phyloP scores from a whole-genome alignment of 2,888 invertebrate genomes.

The Kuschelorhynchus macadamiae region DNA sequence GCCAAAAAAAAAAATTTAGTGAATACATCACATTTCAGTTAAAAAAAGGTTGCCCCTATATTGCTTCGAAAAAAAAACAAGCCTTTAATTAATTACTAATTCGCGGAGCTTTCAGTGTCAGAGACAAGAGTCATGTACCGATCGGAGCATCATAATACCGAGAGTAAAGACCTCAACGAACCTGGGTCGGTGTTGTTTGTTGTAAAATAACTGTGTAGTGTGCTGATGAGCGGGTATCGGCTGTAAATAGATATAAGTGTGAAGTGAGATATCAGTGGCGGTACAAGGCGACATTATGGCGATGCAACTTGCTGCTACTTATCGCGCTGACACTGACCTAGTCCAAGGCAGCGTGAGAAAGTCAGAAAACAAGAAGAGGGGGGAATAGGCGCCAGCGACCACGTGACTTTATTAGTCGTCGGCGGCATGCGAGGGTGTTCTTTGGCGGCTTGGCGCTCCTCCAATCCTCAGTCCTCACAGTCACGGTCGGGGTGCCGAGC shows the following conservation, averaged over 20 bases:
- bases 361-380: constrained; percentile 24
- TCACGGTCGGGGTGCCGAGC: constrained; percentile 31
- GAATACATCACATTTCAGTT: too few species aligned
- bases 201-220: too few species aligned
- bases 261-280: constrained; percentile 20
- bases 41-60: too few species aligned
- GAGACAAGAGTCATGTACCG: too few species aligned
- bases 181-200: too few species aligned
- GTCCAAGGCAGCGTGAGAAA: constrained; percentile 39
- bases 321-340: constrained; percentile 48
- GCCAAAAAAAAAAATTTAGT: too few species aligned
- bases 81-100: too few species aligned
- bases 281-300: constrained; percentile 12
- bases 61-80: too few species aligned
- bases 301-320: constrained; percentile 28
- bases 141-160: too few species aligned
- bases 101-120: too few species aligned
- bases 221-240: not conserved
- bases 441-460: constrained; percentile 26
- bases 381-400: constrained; percentile 39
- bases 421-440: constrained; percentile 31
- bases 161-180: too few species aligned
- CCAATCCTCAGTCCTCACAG: constrained; percentile 14
- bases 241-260: constrained; percentile 2
- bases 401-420: constrained; percentile 34